Evolutionary conservation across 2,888 invertebrate species (phyloP), one percentile per base, ranked within the genome.

Genomic region (Noctua pronuba): DNA sequence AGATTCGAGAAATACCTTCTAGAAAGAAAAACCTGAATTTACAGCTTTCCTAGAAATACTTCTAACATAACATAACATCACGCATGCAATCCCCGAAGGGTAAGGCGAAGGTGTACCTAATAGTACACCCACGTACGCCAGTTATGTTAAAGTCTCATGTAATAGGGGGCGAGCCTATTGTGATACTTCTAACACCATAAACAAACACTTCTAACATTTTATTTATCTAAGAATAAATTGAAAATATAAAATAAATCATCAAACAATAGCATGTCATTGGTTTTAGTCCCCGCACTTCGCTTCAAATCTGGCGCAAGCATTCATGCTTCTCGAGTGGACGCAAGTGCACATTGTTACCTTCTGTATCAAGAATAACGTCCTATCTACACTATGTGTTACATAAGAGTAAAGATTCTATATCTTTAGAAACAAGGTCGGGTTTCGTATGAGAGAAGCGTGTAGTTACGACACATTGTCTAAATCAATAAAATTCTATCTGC

Each of bases 291-390:
- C 85, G 87, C 90, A 91, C 92, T 92, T 91, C 91, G 92, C 92
- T 91, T 93, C 91, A 91, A 90, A 94, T 94, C 95, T 95, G 93
- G 94, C 95, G 93, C 94, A 95, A 94, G 93, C 93, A 92, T 94
- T 95, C 92, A 90, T 91, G 92, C 91, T 91, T 92, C 88, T 91
- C 93, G 87, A 93, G 92, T 94, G 94, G 93, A 94, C 95, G 91
- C 94, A 94, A 95, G 94, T 95, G 94, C 91, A 93, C 93, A 96
- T 96, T 95, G 96, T 96, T 95, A 94, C 90, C 71, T 85, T 77
- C 46, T 62, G 60, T 69, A 65, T 58, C 18, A 75, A 55, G 24
- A 58, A 79, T 76, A 90, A 88, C 55, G 79, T 76, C 83, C 0
- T 85, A 92, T 75, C 81, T 83, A 55, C 82, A 72, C 28, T 7